Evolutionary conservation across 2,888 invertebrate genomes (phyloP), one percentile per base, ranked within the genome.

Genomic region (Criorhina ranunculi): DNA sequence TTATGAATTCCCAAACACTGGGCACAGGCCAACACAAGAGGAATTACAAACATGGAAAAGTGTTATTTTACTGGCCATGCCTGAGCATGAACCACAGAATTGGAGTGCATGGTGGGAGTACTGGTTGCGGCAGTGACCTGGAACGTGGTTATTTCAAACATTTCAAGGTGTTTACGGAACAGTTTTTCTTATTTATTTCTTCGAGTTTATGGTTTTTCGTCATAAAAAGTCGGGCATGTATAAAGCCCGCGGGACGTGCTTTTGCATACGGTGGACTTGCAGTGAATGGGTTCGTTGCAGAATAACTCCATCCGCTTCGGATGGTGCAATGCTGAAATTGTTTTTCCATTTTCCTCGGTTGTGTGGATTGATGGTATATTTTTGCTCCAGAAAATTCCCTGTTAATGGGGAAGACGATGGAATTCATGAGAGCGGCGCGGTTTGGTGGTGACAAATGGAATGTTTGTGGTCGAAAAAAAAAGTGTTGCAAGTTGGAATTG

Each of bases 91-190:
- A 67, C n/a, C n/a, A n/a, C 75, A 67, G 15, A 67, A n/a, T 44
- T 29, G 5, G 11, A 57, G 33, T 46, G 17, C n/a, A 72, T 12
- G 64, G 57, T 75, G 37, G 73, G 60, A 60, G 72, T 75, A n/a
- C 8, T 70, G 35, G 1, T 37, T 24, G 9, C n/a, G 57, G 19
- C 19, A 7, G 53, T 67, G 67, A 76, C 81, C 76, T 62, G 51
- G 57, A 69, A 75, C 75, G 72, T 67, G 53, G 42, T 60, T 33
- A 40, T 53, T 46, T 33, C 64, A 51, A 66, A 69, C 62, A 76
- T 64, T 82, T 37, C 66, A 64, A 77, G 70, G 72, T 82, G 77
- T 72, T 82, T 82, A 70, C 66, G 33, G 76, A 70, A 12, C 37
- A 51, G 66, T 59, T 49, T 82, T 66, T 70, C 53, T 70, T 59